phyloP scores from a whole-genome alignment of 2,888 invertebrate species.

The Colostygia pectinataria region DNA sequence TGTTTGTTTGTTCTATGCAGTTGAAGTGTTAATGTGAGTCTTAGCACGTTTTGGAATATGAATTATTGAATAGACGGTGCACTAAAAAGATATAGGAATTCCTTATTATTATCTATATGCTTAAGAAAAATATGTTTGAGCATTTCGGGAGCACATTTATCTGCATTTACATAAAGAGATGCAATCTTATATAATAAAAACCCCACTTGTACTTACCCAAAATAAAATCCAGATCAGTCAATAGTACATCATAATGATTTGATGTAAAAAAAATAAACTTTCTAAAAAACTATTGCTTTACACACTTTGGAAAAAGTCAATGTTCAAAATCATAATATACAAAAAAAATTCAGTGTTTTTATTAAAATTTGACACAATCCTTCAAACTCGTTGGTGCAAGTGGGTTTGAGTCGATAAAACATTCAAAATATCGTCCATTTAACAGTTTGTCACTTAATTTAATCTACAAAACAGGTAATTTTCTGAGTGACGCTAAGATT shows the following conservation, averaged over 20 bases:
- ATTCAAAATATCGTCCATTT: not conserved
- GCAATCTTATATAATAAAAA: no score
- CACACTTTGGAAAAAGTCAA: no score
- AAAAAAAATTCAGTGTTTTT: no score
- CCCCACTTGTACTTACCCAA: no score
- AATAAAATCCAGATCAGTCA: no score
- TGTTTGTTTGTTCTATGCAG: slow-evolving; percentile 63
- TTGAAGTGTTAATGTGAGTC: slow-evolving; percentile 70
- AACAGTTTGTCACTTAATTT: not conserved
- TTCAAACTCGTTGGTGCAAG: no score
- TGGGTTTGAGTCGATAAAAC: not conserved
- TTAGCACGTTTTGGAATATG: slow-evolving; percentile 69
- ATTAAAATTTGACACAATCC: no score
- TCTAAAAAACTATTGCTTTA: no score
- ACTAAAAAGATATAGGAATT: slow-evolving; percentile 48
- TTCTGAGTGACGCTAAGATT: not conserved
- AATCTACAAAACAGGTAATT: not conserved
- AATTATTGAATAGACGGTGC: slow-evolving; percentile 68
- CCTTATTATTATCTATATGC: slow-evolving; percentile 31
- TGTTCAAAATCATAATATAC: no score
- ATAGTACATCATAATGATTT: no score
- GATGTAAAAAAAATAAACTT: no score
- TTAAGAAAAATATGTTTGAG: slow-evolving; percentile 23
- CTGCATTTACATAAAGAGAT: no score
- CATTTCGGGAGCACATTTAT: slow-evolving; percentile 10